These are phyloP conservation scores for Altica lythri DNA, from an alignment of 2,888 invertebrate species.

Conservation along the genomic window DNA sequence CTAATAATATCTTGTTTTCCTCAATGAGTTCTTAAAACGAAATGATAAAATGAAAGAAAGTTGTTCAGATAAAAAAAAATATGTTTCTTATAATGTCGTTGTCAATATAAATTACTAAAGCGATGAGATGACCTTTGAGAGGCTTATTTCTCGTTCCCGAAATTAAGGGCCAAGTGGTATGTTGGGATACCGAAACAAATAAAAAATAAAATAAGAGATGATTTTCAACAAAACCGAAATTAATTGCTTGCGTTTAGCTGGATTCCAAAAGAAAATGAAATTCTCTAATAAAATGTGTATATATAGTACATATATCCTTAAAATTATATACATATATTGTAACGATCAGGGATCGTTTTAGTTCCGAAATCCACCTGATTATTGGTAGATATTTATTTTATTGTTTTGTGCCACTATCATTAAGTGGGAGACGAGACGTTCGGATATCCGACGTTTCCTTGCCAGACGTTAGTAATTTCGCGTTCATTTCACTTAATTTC, in stretches of 20 bases:
- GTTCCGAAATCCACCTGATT: no score
- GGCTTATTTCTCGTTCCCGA: conserved; percentile 13
- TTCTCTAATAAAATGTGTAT: no score
- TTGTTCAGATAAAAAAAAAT: conserved; percentile 15
- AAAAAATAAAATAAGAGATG: conserved; percentile 4
- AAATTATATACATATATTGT: no score
- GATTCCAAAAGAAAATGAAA: no score
- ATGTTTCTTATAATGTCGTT: conserved; percentile 21
- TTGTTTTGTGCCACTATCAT: no score
- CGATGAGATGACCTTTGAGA: conserved; percentile 13
- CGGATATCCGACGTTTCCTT: no score
- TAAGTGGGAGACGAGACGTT: no score
- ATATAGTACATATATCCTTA: no score
- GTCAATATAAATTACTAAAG: conserved; percentile 13
- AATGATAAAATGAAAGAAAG: conserved; percentile 18
- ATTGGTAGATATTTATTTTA: no score
- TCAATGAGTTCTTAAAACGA: conserved; percentile 19
- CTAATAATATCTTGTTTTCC: conserved; percentile 6
- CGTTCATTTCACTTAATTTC: no score
- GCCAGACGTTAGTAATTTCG: no score
- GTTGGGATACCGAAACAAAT: conserved; percentile 9
- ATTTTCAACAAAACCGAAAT: conserved; percentile 6
- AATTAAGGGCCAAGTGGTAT: conserved; percentile 9
- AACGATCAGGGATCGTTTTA: no score
- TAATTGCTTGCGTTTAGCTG: neutral